Evolutionary conservation across 2,888 invertebrate genomes (phyloP).

Genomic region (Allophyes oxyacanthae): DNA sequence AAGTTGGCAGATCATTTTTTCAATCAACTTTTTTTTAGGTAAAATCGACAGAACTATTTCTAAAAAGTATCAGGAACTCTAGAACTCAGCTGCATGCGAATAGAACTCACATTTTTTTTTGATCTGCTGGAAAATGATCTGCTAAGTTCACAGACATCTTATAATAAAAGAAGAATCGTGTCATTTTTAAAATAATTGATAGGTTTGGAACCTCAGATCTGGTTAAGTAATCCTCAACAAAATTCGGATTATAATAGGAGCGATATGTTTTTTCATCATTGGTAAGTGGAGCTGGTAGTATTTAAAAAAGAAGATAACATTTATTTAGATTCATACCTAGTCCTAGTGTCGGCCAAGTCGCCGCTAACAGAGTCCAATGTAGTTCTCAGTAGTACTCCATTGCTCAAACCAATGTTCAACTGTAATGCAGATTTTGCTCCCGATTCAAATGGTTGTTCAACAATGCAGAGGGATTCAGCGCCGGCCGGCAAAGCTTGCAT

Average conservation of each 20-base stretch:
- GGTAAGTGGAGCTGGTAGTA: conserved; percentile 43
- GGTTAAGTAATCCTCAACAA: conserved; percentile 87
- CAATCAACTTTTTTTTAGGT: no score
- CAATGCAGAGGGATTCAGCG: conserved; percentile 98
- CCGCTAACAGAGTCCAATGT: conserved; percentile 98
- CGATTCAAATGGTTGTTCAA: conserved; percentile 93
- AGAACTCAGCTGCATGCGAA: no score
- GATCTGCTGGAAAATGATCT: no score
- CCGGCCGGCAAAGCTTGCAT: conserved; percentile 99
- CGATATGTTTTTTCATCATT: conserved; percentile 82
- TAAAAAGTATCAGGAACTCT: no score
- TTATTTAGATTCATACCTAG: conserved; percentile 88
- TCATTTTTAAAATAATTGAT: neutral
- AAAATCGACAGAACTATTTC: no score
- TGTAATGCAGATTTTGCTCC: conserved; percentile 94
- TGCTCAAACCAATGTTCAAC: conserved; percentile 98
- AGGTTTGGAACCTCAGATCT: conserved; percentile 76
- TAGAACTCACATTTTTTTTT: no score
- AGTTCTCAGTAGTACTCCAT: conserved; percentile 97
- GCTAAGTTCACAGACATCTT: no score
- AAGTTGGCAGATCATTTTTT: no score
- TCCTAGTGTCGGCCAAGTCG: conserved; percentile 98
- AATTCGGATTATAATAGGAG: conserved; percentile 91
- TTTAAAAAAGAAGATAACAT: neutral
- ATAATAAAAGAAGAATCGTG: no score